Conservation (phyloP, 1,140 invertebrate genomes). For the Drosophila fuyamai region DNA sequence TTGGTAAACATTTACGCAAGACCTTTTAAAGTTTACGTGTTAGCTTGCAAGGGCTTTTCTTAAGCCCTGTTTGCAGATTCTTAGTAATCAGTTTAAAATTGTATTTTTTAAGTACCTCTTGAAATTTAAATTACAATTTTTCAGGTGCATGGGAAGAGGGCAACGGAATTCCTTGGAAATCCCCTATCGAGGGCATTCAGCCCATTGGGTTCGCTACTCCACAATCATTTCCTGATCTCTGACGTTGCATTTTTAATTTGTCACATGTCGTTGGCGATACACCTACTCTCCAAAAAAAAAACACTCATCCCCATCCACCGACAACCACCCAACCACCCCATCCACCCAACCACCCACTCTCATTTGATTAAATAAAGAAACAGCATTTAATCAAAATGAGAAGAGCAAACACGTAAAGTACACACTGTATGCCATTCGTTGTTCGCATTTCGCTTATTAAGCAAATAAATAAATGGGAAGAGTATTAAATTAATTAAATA, state of each 20-base stretch:
- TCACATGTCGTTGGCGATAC: conserved; percentile 33
- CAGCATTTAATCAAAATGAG: conserved; percentile 76
- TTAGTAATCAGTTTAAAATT: too few relatives aligned
- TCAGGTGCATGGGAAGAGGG: background rate
- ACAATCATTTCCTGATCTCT: conserved; percentile 24
- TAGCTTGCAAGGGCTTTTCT: background rate
- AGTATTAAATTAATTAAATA: conserved; percentile 76
- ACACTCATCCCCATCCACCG: too few relatives aligned
- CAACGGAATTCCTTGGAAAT: background rate
- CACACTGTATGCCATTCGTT: conserved; percentile 23
- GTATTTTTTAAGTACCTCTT: too few relatives aligned
- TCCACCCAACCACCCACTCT: conserved; percentile 32
- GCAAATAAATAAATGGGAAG: conserved; percentile 55
- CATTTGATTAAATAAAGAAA: conserved; percentile 80
- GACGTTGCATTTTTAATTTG: conserved; percentile 65
- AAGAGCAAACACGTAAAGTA: conserved; percentile 53
- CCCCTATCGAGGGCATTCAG: conserved; percentile 23
- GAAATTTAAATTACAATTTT: background rate
- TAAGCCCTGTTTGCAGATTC: background rate
- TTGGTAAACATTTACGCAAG: background rate
- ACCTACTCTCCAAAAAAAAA: conserved; percentile 9
- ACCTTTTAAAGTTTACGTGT: background rate
- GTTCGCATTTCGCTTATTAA: conserved; percentile 52
- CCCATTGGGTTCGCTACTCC: conserved; percentile 9
- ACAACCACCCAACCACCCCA: conserved; percentile 3